Evolutionary conservation across 1,140 invertebrate species (phyloP).

Genomic region (Kradibia gibbosae): DNA sequence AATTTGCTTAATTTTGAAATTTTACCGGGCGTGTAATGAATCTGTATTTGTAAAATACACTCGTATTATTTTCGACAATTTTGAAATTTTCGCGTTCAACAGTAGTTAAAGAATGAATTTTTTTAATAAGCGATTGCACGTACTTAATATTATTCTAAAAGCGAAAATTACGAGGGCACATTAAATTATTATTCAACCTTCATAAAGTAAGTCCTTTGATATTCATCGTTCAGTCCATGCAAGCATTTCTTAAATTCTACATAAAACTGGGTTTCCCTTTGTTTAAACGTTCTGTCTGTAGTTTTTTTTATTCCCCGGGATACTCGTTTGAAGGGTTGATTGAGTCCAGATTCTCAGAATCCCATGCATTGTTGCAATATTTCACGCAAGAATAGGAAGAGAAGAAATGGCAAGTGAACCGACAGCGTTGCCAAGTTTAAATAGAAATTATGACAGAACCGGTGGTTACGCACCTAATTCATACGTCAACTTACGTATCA

Average conservation of each 20-base stretch:
- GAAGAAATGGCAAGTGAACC: not conserved
- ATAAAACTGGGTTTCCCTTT: not conserved
- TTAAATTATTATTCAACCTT: not conserved
- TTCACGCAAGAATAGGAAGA: not conserved
- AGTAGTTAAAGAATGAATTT: no score
- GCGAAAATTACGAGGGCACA: no score
- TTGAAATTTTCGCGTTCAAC: no score
- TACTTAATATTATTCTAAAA: no score
- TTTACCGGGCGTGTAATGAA: no score
- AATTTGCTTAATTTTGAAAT: no score
- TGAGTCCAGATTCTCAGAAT: constrained; percentile 13
- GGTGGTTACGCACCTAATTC: no score
- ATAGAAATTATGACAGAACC: no score
- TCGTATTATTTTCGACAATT: no score
- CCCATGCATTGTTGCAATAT: constrained; percentile 25
- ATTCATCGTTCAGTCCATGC: not conserved
- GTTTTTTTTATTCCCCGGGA: constrained; percentile 9
- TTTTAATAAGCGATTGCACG: no score
- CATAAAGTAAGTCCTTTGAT: not conserved
- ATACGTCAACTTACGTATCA: no score
- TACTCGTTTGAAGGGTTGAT: constrained; percentile 35
- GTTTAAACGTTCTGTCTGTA: not conserved
- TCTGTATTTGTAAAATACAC: no score
- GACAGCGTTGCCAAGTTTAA: constrained; percentile 28
- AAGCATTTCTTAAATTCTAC: not conserved